Percentiles rank a stretch among this genome's conserved stretches.
phyloP scores from a whole-genome alignment of 2,113 vertebrate genomes.

The Grantiella picta region DNA sequence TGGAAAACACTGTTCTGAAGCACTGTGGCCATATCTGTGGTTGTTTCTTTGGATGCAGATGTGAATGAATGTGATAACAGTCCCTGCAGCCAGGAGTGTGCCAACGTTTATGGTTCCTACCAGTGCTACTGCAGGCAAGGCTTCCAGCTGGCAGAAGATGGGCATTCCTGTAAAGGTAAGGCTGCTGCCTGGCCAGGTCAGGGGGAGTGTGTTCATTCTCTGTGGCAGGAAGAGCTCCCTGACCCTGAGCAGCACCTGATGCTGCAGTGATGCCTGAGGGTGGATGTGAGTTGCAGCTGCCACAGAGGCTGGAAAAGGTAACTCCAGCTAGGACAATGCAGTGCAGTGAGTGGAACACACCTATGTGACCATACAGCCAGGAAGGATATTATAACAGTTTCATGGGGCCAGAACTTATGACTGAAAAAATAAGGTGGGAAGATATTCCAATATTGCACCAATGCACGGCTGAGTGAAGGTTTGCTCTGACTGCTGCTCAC shows the following conservation, averaged over 20 bases:
- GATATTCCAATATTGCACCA: fast-evolving
- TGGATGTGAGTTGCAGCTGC: neutral
- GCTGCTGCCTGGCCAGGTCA: neutral
- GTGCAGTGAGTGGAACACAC: neutral
- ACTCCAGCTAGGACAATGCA: neutral
- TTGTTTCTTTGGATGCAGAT: conserved; percentile 74
- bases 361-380: neutral
- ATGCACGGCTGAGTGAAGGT: neutral
- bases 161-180: conserved; percentile 88
- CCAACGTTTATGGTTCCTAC: conserved; percentile 92
- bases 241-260: neutral
- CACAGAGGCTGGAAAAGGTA: neutral
- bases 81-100: conserved; percentile 92
- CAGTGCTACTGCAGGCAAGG: conserved; percentile 94
- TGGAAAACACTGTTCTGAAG: neutral
- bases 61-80: conserved; percentile 86
- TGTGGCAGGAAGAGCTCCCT: neutral
- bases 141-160: conserved; percentile 88
- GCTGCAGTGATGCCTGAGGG: neutral
- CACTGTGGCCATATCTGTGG: neutral
- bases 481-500: neutral
- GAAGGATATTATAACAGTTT: neutral
- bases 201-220: too few species aligned
- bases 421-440: neutral
- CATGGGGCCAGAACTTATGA: neutral